Evolutionary conservation across 1,140 invertebrate genomes (phyloP), one percentile per base, ranked within the genome.

Genomic region (Daktulosphaira vitifoliae): DNA sequence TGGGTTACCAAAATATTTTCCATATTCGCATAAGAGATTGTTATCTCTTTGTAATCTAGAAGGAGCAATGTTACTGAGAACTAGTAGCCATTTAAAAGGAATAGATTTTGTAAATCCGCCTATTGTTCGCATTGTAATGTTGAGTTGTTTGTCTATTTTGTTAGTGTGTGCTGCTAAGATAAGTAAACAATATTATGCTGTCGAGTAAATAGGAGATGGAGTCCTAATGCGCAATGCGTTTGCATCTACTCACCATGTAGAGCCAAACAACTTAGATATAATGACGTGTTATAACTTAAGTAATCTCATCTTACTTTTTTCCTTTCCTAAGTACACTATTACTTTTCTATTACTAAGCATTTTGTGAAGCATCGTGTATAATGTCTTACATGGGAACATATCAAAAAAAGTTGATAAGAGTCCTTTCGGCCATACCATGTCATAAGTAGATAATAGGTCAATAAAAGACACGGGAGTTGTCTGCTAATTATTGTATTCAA

Each of bases 11-110:
- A 13, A 7, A 13, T 37, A 37, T 37, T 37, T 37, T 5, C 13
- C 13, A 6, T 13, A 37, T 13, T 37, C 33, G 13, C 33, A 13
- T 37, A 7, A 37, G 33, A 37, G 33, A 13, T 37, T 37, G 33
- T 37, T 37, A 6, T 37, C 33, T 37, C 33, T 37, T 37, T 13
- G 13, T 37, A 37, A 13, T 37, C 33, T 37, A 7, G 33, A n/a
- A 13, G 33, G 76, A 77, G 33, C 33, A 37, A 37, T 13, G 75
- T 76, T 66, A 69, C 26, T 68, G 44, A 64, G 26, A 74, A 76
- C 20, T 75, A 74, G 56, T 29, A 71, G 66, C 62, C 69, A 66
- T 72, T 74, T 18, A 69, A 71, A 22, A 7, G 33, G 25, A 73
- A 69, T 71, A 44, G 76, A 9, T 73, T 72, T 38, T 74, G 74